Evolutionary conservation across 2,888 invertebrate species (phyloP), one percentile per base, ranked within the genome.

Genomic region (Darwinula stevensoni): DNA sequence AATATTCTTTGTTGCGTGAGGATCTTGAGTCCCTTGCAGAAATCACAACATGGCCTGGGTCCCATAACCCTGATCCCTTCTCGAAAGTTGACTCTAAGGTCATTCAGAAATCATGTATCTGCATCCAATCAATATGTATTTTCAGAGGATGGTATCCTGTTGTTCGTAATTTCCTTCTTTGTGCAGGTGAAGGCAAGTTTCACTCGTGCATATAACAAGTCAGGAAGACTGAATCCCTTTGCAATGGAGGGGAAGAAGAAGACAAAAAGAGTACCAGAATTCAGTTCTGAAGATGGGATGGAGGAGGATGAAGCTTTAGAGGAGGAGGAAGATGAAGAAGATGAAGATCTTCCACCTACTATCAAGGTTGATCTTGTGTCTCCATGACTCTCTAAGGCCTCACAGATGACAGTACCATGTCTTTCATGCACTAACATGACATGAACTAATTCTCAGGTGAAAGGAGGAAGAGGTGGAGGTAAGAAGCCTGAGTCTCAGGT

Each of bases 161-260:
- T 16, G 14, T 6, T 30, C n/a, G 30, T 14, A 27, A 30, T 27
- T 27, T 33, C 27, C 6, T 16, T 14, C 17, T 14, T 28, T 18
- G 43, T 14, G n/a, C 43, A 75, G 75, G 70, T 78, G 1, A 94
- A 94, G 57, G 67, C 84, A 1, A 80, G 88, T 0, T 70, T 97
- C 49, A 97, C 94, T 0, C 63, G 86, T 27, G 59, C 71, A 0
- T 84, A 80, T 50, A 97, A 94, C 51, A 91, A 91, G 50, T 67
- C 67, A 39, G 61, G 65, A 1, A 57, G 63, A 30, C 58, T 71
- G 34, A 61, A 74, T 33, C 76, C 84, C 0, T 88, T 84, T 51
- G 65, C 75, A 6, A 43, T 65, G 6, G 53, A 60, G 28, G 54
- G 61, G 4, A 53, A 57, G 2, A 48, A 63, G 4, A 65, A 65